phyloP scores from a whole-genome alignment of 2,113 vertebrate species.

The Dolichallabes microphthalmus region DNA sequence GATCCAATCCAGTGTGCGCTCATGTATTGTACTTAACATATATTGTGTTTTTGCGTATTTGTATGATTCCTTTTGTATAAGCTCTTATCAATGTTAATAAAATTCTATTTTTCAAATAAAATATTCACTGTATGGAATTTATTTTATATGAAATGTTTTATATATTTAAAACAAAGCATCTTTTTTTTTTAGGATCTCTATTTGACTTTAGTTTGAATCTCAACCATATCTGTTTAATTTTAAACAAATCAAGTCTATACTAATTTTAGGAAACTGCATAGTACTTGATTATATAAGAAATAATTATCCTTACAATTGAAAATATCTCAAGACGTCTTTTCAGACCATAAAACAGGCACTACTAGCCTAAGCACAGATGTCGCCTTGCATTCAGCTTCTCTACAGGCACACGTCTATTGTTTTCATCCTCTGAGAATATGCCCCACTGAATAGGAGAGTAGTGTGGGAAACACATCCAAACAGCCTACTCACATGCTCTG shows the following conservation, averaged over 20 bases:
- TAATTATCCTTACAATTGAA: neutral
- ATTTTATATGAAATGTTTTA: neutral
- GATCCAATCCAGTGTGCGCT: neutral
- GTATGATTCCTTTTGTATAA: slow-evolving; percentile 22
- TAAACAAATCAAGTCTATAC: neutral
- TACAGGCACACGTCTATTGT: slow-evolving; percentile 73
- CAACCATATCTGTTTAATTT: neutral
- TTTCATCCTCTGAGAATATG: slow-evolving; percentile 58
- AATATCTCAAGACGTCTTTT: neutral
- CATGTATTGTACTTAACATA: slow-evolving; percentile 52
- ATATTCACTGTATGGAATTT: neutral
- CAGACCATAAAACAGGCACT: neutral
- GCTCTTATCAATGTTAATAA: slow-evolving; percentile 42
- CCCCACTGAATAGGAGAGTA: slow-evolving; percentile 64
- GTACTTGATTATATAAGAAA: neutral
- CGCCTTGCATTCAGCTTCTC: slow-evolving; percentile 56
- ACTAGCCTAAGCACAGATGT: slow-evolving; percentile 34
- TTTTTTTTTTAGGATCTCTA: neutral
- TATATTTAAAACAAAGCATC: neutral
- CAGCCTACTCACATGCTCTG: slow-evolving; percentile 70
- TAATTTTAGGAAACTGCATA: neutral
- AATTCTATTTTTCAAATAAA: slow-evolving; percentile 22
- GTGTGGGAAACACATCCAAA: slow-evolving; percentile 71
- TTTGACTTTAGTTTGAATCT: neutral
- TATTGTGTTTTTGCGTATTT: slow-evolving; percentile 31